Base-by-base conservation (phyloP, 2,113 vertebrate genomes). In the Marmota monax region DNA sequence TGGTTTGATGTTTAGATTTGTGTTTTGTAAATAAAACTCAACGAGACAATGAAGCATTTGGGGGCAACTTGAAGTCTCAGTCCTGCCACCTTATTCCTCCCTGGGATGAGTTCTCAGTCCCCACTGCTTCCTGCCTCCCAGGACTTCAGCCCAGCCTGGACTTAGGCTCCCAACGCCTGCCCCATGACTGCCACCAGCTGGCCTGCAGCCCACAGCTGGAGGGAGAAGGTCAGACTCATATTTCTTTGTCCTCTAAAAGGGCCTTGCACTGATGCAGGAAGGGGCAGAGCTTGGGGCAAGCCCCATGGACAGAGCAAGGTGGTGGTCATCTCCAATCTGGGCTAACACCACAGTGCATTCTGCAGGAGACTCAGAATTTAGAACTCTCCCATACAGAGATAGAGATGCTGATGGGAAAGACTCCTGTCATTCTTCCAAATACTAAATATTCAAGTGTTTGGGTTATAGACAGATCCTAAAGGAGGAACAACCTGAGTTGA, bases 401-500 rank as follows among this genome's bases (percentile, higher is more conserved):
- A 22, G 69, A 82, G 23, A 73, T 22, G 20, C 67, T 69, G 10
- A 18, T 65, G 14, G n/a, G 23, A 90, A 89, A 69, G 29, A 78
- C 27, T 84, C 42, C 17, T 63, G 10, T 51, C 37, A 80, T 77
- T 79, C 83, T 97, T 76, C 94, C 65, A 84, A 93, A 90, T 80
- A 78, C 37, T 89, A 37, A 87, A 37, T 96, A 20, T 87, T 88
- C 27, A 65, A 73, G 29, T 78, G 29, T 70, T 77, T 95, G 69
- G 23, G 14, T 39, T 85, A 87, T 22, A 77, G 34, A 5, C n/a
- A 83, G 25, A 92, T 87, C 73, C 67, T 82, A 87, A 96, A 86
- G 48, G 12, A 70, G 29, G n/a, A 97, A 73, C 17, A 94, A 78
- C n/a, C 34, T n/a, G 22, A 73, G 56, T 34, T 96, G 56, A 89